Evolutionary conservation across 2,888 invertebrate genomes (phyloP).

Genomic region (Pseudoips prasinana): DNA sequence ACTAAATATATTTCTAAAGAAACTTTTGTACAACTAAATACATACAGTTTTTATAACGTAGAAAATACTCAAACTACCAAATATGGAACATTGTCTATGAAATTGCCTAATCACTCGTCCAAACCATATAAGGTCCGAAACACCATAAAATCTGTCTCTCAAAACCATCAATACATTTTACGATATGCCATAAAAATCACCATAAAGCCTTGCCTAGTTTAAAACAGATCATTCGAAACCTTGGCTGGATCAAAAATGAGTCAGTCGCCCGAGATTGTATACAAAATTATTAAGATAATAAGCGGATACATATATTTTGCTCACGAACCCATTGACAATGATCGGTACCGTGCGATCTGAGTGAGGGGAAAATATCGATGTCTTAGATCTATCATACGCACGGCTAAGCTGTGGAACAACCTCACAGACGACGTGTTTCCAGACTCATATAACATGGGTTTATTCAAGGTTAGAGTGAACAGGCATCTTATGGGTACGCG

Average conservation of each 20-base stretch:
- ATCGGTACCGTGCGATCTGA: conserved; percentile 66
- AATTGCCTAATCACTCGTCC: neutral
- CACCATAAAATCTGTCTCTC: conserved; percentile 1
- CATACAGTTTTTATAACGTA: too few species aligned
- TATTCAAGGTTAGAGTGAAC: too few species aligned
- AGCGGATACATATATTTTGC: conserved; percentile 80
- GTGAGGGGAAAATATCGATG: conserved; percentile 36
- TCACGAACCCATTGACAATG: conserved; percentile 82
- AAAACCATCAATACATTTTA: conserved; percentile 20
- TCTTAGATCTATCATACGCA: neutral
- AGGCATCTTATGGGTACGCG: too few species aligned
- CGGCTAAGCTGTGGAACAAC: too few species aligned
- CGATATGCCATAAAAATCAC: conserved; percentile 25
- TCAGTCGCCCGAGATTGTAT: conserved; percentile 69
- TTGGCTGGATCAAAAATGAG: conserved; percentile 75
- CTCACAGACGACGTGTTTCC: too few species aligned
- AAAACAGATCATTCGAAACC: conserved; percentile 62
- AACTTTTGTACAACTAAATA: too few species aligned
- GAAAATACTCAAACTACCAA: too few species aligned
- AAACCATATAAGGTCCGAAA: conserved; percentile 20
- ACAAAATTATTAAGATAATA: conserved; percentile 81
- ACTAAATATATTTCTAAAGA: too few species aligned
- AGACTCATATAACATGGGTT: too few species aligned
- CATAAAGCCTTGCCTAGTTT: conserved; percentile 40
- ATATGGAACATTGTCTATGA: too few species aligned